Evolutionary conservation across 2,888 invertebrate genomes (phyloP).

Genomic region (Nemotelus pantherinus): DNA sequence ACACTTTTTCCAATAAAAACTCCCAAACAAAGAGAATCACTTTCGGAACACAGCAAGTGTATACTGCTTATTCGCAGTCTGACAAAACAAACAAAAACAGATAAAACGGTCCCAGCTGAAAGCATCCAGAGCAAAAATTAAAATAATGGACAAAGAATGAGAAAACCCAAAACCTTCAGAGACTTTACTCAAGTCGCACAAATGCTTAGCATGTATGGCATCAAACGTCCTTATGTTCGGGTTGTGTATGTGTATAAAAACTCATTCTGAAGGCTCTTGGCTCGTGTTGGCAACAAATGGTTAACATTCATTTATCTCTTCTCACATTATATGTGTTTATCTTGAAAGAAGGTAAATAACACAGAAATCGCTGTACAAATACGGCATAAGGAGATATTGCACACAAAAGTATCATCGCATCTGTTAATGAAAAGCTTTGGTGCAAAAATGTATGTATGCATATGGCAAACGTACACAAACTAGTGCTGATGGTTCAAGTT

Average conservation of each 20-base stretch:
- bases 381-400: slow-evolving; percentile 19
- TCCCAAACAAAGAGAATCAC: slow-evolving; percentile 6
- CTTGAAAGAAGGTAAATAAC: slow-evolving; percentile 31
- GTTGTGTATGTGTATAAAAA: neutral
- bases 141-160: slow-evolving; percentile 27
- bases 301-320: neutral
- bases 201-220: neutral
- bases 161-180: slow-evolving; percentile 5
- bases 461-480: too few relatives aligned
- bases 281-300: slow-evolving; percentile 17
- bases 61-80: neutral
- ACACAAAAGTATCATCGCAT: slow-evolving; percentile 7
- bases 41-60: neutral
- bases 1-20: too few relatives aligned
- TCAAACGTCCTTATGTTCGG: neutral
- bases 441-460: neutral
- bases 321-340: slow-evolving; percentile 17
- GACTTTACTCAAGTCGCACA: neutral
- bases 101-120: slow-evolving; percentile 23
- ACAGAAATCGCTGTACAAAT: neutral
- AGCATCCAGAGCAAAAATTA: slow-evolving; percentile 20
- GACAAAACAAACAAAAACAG: slow-evolving; percentile 3
- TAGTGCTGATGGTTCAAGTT: too few relatives aligned
- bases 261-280: too few relatives aligned
- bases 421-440: slow-evolving; percentile 26